Base-by-base conservation (phyloP, 2,888 invertebrate genomes). In the Julus scandinavius region DNA sequence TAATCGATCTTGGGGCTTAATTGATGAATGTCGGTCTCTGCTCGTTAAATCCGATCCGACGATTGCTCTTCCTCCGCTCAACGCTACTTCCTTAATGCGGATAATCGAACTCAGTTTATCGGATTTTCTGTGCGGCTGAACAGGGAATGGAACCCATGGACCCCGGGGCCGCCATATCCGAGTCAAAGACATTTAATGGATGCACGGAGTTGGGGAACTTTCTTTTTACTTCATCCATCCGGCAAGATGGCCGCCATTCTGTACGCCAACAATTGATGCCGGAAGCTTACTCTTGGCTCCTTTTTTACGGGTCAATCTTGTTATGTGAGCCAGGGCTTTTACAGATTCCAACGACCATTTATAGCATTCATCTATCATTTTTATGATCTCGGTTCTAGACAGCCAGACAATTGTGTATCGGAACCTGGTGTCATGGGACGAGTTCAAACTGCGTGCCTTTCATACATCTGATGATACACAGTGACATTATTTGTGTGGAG, bases 81-180 rank as follows among this genome's bases (percentile, higher is more conserved):
- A 63, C 58, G n/a, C 5, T 63, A n/a, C n/a, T 29, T 72, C 29
- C 15, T 3, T 72, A 29, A 72, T 29, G 72, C 72, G 72, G 72
- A 72, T 72, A 72, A 72, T 72, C 72, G 29, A 72, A 29, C 29
- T 72, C 72, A 5, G 72, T 29, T 72, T 72, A 72, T 72, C 72
- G 72, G 72, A 72, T 72, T 9, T 72, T 72, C 72, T 11, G 72
- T 29, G 29, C 72, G 72, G 29, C 72, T 72, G 9, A 72, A 72
- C 72, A 72, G 7, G n/a, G 63, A n/a, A 63, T 63, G n/a, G n/a
- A 63, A n/a, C 20, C 63, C 17, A 20, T 7, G 45, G 45, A 11
- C 72, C 29, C 72, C 29, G 6, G 29, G 13, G 1, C 9, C 13
- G 72, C 9, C 29, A 29, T 29, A 29, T 29, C 29, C 29, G 29